A percentile compares a stretch with the other conserved stretches of the same genome.
Evolutionary conservation across 2,888 invertebrate genomes (phyloP).

Genomic region (Athetis lepigone): DNA sequence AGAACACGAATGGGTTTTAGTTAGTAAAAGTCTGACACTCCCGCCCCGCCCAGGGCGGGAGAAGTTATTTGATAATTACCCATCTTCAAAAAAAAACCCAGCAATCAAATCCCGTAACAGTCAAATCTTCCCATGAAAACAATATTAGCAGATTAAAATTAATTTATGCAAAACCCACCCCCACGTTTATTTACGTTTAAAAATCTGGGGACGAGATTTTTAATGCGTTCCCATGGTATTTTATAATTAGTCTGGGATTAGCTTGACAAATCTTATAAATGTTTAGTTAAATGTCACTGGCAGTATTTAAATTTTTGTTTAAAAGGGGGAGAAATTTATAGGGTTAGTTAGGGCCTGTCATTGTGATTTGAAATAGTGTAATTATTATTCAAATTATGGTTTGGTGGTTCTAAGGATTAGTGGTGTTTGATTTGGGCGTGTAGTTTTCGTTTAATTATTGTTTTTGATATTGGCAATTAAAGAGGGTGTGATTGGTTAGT

Average conservation of each 20-base stretch:
- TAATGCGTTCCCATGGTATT: constrained; percentile 54
- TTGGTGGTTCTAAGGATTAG: background rate
- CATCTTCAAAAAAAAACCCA: no score
- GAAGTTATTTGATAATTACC: no score
- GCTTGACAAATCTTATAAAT: constrained; percentile 45
- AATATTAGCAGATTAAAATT: constrained; percentile 9
- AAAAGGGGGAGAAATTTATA: constrained; percentile 6
- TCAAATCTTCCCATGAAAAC: constrained; percentile 23
- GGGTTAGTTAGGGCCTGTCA: constrained; percentile 25
- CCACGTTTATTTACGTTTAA: constrained; percentile 15
- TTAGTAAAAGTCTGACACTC: no score
- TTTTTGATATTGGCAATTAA: no score
- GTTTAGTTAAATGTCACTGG: constrained; percentile 35
- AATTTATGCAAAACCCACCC: constrained; percentile 45
- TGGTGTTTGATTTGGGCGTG: background rate
- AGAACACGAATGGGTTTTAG: no score
- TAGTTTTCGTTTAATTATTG: no score
- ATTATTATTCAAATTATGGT: constrained; percentile 29
- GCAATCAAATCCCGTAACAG: no score
- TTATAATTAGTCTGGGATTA: constrained; percentile 54
- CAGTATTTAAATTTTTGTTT: constrained; percentile 30
- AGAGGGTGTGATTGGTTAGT: no score
- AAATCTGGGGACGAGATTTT: constrained; percentile 44
- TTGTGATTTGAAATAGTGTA: constrained; percentile 30
- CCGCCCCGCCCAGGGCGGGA: no score